Base-by-base conservation (phyloP, 2,113 vertebrate genomes). In the Prionailurus bengalensis region DNA sequence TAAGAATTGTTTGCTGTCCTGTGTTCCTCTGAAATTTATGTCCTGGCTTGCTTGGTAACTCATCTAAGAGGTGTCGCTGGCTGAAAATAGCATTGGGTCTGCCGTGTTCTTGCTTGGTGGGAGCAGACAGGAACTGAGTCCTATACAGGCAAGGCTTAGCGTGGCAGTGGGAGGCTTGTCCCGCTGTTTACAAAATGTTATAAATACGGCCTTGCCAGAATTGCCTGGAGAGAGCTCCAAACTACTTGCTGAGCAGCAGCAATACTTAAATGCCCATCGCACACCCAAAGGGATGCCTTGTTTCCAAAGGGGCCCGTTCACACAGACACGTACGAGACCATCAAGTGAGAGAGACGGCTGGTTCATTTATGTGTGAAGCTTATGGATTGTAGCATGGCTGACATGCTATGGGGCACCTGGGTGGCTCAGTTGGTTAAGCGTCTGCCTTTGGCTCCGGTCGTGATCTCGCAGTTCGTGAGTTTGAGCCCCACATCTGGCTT, bases 161-260 rank as follows among this genome's bases (percentile, higher is more conserved):
- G 23, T 13, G 27, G 25, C 65, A 89, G 70, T 74, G 63, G 71
- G 90, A 97, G 66, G 55, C 82, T 61, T 48, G 9, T 66, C 29
- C 74, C 65, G 5, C 21, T 93, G 86, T 97, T 96, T 91, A 96
- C 39, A 80, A 97, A 95, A 58, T 1, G 4, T 92, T 81, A 78
- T 53, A 91, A 71, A 89, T n/a, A 91, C n/a, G 36, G 36, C 25
- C 33, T 71, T 63, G 21, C 9, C 55, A 42, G 3, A 63, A 74
- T 55, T 85, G 5, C 21, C 45, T 53, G 1, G 7, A 71, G 15
- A 91, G 36, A 84, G 4, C 23, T n/a, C 31, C 89, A 29, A 95
- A 61, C 51, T 39, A 74, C 63, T 48, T 79, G 33, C 9, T 66
- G n/a, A 87, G n/a, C 31, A 83, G 16, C 51, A 79, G n/a, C 14